Base-by-base conservation (phyloP, 2,888 invertebrate genomes). In the Polydrusus pterygomalis region DNA sequence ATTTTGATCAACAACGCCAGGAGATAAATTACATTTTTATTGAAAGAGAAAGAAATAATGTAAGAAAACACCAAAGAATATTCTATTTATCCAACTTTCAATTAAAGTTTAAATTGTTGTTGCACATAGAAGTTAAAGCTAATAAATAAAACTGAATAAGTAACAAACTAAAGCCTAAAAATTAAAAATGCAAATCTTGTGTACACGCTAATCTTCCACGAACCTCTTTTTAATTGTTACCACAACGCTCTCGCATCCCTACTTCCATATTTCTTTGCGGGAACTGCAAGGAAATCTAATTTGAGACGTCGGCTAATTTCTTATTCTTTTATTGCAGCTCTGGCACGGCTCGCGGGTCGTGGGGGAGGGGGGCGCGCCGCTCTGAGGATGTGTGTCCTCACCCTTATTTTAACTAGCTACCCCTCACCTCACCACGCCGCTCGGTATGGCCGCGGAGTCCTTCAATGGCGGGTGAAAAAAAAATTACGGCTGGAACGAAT, bases 371-470 rank as follows among this genome's bases (percentile, higher is more conserved):
- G 63, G 69, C n/a, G 64, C 20, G 72, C 54, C 67, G 71, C 67
- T 75, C 64, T 25, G 69, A 62, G 75, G 73, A 64, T 82, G 81
- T 82, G 81, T 82, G 81, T 82, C 80, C 81, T 83, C 82, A 82
- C 84, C 83, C 83, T 83, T 84, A 83, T 83, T 84, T 83, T 83
- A 83, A 83, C 82, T 83, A 81, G 79, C 79, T 79, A 75, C 80
- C 81, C 79, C 81, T 73, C 77, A 77, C 75, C 80, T 80, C 78
- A 79, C 68, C 45, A 65, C 65, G 45, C 51, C 45, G 54, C 54
- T 47, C 15, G 69, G 56, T 74, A 54, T 73, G 54, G 72, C 62
- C 63, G 60, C 71, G 74, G 63, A 70, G 72, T 67, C 78, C 81
- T 81, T 82, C 83, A 83, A 82, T 81, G 74, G 74, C 77, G 77